Conservation (phyloP, 2,113 vertebrate genomes). For the Phainopepla nitens region DNA sequence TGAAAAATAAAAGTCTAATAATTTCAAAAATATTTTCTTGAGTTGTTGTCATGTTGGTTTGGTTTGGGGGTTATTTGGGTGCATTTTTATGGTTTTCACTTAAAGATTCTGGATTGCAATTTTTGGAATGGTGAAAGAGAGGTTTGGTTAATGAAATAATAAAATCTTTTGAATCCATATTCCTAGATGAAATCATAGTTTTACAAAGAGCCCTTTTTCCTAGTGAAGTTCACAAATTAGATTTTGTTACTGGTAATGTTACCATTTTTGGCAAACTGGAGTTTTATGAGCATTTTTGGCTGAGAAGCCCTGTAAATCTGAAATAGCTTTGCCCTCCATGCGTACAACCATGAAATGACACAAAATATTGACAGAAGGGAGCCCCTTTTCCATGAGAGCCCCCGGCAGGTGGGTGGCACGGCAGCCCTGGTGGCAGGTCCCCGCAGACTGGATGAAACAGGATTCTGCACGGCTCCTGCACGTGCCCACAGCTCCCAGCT, state of each 20-base stretch:
- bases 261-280: constrained; percentile 2
- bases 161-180: neutral
- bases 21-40: neutral
- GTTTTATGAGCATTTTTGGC: neutral
- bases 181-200: neutral
- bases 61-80: neutral
- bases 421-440: rapidly evolving
- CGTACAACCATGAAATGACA: neutral
- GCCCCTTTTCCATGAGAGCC: neutral
- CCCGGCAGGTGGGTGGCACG: neutral
- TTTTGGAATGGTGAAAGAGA: neutral
- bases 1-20: neutral
- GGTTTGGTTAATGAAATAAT: neutral
- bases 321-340: neutral
- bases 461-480: neutral
- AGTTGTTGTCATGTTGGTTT: neutral
- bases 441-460: neutral
- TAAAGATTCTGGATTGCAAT: neutral
- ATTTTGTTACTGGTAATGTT: neutral
- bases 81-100: neutral
- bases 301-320: neutral
- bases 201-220: neutral
- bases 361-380: neutral
- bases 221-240: constrained; percentile 10
- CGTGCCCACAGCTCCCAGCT: neutral